phyloP scores from a whole-genome alignment of 2,113 vertebrate genomes.

The Onychorhynchus coronatus region DNA sequence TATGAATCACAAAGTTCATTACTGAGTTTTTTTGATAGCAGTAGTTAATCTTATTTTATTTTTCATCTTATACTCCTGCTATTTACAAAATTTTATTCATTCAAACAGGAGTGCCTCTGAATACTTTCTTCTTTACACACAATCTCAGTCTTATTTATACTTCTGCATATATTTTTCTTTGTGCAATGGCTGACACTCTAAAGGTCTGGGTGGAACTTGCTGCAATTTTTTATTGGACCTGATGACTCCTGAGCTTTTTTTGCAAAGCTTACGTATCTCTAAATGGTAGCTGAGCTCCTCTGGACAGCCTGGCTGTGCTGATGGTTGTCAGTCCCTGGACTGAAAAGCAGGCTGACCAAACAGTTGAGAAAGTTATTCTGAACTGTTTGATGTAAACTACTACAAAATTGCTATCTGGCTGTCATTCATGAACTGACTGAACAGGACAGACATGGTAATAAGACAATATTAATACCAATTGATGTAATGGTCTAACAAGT shows the following conservation, averaged over 20 bases:
- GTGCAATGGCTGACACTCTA: background rate
- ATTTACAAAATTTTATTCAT: background rate
- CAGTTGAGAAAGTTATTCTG: background rate
- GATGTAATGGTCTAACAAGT: slow-evolving; percentile 14
- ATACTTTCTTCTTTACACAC: background rate
- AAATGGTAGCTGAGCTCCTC: background rate
- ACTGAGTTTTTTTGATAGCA: background rate
- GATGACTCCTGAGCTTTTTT: background rate
- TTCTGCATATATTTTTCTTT: background rate
- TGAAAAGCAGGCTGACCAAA: background rate
- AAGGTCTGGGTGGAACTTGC: background rate
- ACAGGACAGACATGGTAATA: background rate
- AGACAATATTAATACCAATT: slow-evolving; percentile 5
- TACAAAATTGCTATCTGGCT: background rate
- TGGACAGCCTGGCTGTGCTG: background rate
- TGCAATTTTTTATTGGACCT: background rate
- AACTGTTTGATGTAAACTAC: background rate
- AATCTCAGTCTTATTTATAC: background rate
- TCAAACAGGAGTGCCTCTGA: background rate
- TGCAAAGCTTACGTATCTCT: background rate
- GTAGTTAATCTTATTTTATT: background rate
- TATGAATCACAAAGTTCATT: background rate
- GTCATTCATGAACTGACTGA: background rate
- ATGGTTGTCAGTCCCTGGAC: background rate
- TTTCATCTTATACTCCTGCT: background rate